Evolutionary conservation across 2,797 vertebrate species (phyloP).

Genomic region (Aphelocoma californica): DNA sequence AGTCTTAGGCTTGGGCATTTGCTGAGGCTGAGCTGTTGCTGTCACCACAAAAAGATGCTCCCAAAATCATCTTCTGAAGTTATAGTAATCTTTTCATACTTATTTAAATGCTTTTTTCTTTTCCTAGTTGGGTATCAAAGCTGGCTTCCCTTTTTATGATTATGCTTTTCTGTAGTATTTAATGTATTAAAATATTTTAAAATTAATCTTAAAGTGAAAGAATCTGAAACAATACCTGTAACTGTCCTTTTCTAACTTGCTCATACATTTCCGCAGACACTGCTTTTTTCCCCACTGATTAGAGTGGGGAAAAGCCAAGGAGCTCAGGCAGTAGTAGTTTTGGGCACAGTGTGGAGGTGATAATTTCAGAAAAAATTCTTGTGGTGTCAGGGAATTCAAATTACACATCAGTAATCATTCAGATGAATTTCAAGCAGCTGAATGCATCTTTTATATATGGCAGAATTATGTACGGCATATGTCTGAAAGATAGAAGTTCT

Average conservation of each 20-base stretch:
- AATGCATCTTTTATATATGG: background rate
- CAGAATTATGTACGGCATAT: background rate
- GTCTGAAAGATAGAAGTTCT: background rate
- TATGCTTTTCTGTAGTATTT: background rate
- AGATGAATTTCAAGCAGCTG: background rate
- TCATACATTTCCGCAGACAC: background rate
- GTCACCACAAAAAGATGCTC: background rate
- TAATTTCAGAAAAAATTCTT: background rate
- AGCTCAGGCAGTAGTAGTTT: background rate
- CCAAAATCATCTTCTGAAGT: background rate
- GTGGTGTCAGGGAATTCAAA: background rate
- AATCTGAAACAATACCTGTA: background rate
- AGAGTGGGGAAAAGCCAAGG: background rate
- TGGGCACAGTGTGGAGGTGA: background rate
- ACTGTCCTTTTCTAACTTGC: background rate
- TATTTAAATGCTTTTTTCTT: background rate
- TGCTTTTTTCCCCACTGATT: background rate
- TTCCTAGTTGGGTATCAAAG: background rate
- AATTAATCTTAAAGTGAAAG: background rate
- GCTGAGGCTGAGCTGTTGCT: background rate
- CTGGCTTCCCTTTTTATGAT: background rate
- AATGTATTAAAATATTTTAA: background rate
- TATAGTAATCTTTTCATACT: background rate
- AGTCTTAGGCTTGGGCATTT: background rate
- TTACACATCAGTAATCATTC: background rate